Base-by-base conservation (phyloP, 1,140 invertebrate genomes). In the Drosophila albomicans region DNA sequence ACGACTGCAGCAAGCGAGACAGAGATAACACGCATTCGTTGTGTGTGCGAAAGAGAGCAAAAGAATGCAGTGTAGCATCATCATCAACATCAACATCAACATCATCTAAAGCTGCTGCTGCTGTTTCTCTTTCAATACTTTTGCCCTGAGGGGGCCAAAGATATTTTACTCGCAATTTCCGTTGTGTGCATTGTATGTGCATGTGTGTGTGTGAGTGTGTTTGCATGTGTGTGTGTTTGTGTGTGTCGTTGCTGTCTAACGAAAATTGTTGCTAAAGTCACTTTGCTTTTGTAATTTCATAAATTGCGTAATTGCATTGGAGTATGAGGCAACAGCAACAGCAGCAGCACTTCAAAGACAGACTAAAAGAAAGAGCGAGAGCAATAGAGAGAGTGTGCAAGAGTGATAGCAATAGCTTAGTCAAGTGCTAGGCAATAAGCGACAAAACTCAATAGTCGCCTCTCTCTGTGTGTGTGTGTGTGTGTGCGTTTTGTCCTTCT, bases 221-320 rank as follows among this genome's bases (percentile, higher is more conserved):
- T 28, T 7, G 16, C 25, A 35, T 48, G 46, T 52, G 3, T 45
- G 20, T 54, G 52, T 48, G 57, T 49, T n/a, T 28, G 2, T 28
- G 45, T 35, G 32, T 30, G 32, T 20, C 13, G 58, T 48, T 51
- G 46, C 28, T 10, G 20, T 25, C 48, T 66, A 61, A 73, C 49
- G 64, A 63, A 69, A 73, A 77, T 66, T 73, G 80, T 77, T 77
- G 61, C 63, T 49, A 61, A 82, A 82, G 70, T 75, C 76, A 79
- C 59, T 69, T 66, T 69, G 61, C 56, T 56, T 57, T 84, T 35
- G 64, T 79, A 84, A 84, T 84, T 79, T 77, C 64, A 84, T 77
- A 84, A 84, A 79, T 84, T 82, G 59, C 73, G 72, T 82, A 82
- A 82, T 82, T 84, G 81, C 77, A 84, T 80, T 80, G 66, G 28